Conservation (phyloP, 53 echinoderm and acorn worm species). For the Patiria pectinifera region DNA sequence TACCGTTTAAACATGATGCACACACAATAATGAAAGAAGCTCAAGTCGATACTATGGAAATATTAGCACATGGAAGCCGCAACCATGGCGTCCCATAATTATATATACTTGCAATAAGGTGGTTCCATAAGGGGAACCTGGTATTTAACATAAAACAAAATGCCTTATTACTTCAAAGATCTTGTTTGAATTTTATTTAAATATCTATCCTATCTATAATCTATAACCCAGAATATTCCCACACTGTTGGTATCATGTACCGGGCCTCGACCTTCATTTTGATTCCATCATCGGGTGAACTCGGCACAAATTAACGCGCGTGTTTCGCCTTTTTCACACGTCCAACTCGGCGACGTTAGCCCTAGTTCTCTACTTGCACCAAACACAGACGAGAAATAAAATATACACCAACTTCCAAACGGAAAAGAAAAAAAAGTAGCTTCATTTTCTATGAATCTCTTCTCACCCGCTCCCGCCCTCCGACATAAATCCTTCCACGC, state of each 20-base stretch:
- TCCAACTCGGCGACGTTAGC: background rate
- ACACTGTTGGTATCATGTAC: background rate
- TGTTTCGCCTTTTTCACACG: slow-evolving; percentile 52
- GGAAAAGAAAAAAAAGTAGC: background rate
- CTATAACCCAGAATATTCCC: background rate
- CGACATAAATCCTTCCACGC: slow-evolving; percentile 51
- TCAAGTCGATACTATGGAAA: no score
- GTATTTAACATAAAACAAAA: no score
- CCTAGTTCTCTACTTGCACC: background rate
- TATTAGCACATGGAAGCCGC: no score
- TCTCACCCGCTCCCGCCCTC: slow-evolving; percentile 18
- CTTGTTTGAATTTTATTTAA: no score
- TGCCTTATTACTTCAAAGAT: no score
- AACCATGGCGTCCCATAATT: no score
- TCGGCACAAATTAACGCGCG: slow-evolving; percentile 27
- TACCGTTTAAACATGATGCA: no score
- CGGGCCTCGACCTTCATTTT: background rate
- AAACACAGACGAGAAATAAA: slow-evolving; percentile 31
- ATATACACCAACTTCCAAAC: slow-evolving; percentile 7
- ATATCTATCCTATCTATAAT: background rate
- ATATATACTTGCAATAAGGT: no score
- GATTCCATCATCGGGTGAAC: background rate
- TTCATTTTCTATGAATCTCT: slow-evolving; percentile 29
- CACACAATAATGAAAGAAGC: no score
- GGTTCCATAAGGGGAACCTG: no score